Evolutionary conservation across 2,888 invertebrate species (phyloP).

Genomic region (Synanthedon tipuliformis): DNA sequence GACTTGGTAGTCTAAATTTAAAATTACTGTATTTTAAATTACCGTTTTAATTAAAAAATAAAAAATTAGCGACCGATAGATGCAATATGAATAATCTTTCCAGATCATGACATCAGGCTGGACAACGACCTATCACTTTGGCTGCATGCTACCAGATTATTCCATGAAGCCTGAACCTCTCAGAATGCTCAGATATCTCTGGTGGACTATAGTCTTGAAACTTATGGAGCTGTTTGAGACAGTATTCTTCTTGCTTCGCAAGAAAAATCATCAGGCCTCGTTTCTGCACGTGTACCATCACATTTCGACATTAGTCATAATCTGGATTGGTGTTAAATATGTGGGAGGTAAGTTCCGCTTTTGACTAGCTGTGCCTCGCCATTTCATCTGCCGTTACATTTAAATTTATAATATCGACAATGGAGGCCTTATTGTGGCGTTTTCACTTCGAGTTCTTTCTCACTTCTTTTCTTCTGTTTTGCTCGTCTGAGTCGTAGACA

Average conservation of each 20-base stretch:
- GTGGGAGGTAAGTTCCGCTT: slow-evolving; percentile 69
- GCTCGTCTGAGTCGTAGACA: too few relatives aligned
- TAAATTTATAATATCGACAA: too few relatives aligned
- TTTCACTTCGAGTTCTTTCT: too few relatives aligned
- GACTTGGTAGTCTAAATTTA: too few relatives aligned
- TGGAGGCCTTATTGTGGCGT: too few relatives aligned
- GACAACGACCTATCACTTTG: slow-evolving; percentile 70
- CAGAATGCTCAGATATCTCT: slow-evolving; percentile 66
- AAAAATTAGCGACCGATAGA: not conserved
- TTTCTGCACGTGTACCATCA: slow-evolving; percentile 82
- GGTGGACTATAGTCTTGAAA: slow-evolving; percentile 76
- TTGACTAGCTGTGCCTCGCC: not conserved
- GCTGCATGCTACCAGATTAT: slow-evolving; percentile 79
- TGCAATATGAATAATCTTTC: not conserved
- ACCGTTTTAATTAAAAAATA: too few relatives aligned
- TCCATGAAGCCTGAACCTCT: slow-evolving; percentile 74
- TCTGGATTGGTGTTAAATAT: slow-evolving; percentile 73
- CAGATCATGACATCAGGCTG: slow-evolving; percentile 70
- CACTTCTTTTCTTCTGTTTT: too few relatives aligned
- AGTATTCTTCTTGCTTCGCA: slow-evolving; percentile 76
- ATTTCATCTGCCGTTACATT: too few relatives aligned
- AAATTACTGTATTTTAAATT: too few relatives aligned
- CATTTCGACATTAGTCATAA: slow-evolving; percentile 66
- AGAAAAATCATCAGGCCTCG: slow-evolving; percentile 78
- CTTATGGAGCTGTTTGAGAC: slow-evolving; percentile 77